Evolutionary conservation across 2,113 vertebrate species (phyloP).

Genomic region (Heterotilapia buettikoferi): DNA sequence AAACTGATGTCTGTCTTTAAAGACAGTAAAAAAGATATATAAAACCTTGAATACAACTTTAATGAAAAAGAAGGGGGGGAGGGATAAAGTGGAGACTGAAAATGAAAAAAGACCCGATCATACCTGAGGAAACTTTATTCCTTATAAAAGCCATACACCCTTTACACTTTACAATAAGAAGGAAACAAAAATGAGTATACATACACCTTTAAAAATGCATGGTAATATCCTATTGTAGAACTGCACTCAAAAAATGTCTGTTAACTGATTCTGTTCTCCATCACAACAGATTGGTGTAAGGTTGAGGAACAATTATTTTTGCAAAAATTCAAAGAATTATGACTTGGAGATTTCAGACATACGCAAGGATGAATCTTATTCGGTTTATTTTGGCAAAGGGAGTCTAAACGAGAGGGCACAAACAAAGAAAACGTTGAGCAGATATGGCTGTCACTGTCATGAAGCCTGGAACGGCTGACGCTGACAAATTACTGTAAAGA

Average conservation of each 20-base stretch:
- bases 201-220: conserved; percentile 4
- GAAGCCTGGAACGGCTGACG: background rate
- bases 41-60: background rate
- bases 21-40: background rate
- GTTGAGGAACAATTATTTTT: background rate
- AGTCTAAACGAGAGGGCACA: background rate
- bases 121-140: conserved; percentile 72
- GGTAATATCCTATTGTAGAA: background rate
- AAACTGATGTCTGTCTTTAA: background rate
- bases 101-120: background rate
- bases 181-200: conserved; percentile 25
- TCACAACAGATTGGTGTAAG: background rate
- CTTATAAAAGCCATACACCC: conserved; percentile 66
- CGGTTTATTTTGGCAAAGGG: conserved; percentile 1
- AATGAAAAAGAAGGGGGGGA: background rate
- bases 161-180: conserved; percentile 48
- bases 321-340: background rate
- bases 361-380: background rate
- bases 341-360: background rate
- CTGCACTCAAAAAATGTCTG: background rate
- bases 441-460: background rate
- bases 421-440: background rate
- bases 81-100: background rate
- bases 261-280: background rate
- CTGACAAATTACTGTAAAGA: background rate